Evolutionary conservation across 37 sponge, comb jelly and placozoan species (phyloP), one percentile per base, ranked within the genome.

Genomic region (Oscarella lobularis): DNA sequence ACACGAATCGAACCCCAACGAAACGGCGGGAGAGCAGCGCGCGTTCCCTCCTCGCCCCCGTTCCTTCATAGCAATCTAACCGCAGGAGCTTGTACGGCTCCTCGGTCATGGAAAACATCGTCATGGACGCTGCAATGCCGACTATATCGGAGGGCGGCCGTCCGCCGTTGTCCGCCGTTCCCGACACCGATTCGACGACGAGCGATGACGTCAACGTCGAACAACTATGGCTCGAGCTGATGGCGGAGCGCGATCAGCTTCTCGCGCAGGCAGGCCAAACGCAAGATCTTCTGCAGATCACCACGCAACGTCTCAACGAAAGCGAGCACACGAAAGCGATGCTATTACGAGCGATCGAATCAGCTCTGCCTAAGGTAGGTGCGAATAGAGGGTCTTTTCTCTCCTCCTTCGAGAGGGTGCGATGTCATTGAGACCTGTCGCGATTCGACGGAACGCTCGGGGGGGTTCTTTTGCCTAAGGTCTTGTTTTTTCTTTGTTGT

Each of bases 211-310:
- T 76, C 2, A 77, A 74, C 9, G 41, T 90, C 38, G 91, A 90
- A 69, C 87, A 83, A 70, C 82, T 90, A 34, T 78, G 86, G 82
- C 81, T 90, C 38, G 69, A 48, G 74, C 80, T 90, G 85, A 35
- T 90, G 80, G 84, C 83, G 37, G 91, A 87, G 79, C 83, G 82
- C 27, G 84, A 86, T 70, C 81, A 77, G 72, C 77, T 90, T 33
- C 83, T 87, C 82, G 80, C 81, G 73, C 81, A 78, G 38, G 77
- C 81, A 6, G 31, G 75, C 1, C 85, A 90, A 41, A 75, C 77
- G 33, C 82, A 86, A 37, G 87, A 90, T 30, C 31, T 68, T 2
- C 84, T 80, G 54, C 70, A 20, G n/a, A 80, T 74, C 40, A 37
- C 82, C 38, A 72, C 79, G 31, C 75, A 71, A 38, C 72, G 70